Evolutionary conservation across 1,140 invertebrate genomes (phyloP), one percentile per base, ranked within the genome.

Genomic region (Lepidotrigona ventralis): DNA sequence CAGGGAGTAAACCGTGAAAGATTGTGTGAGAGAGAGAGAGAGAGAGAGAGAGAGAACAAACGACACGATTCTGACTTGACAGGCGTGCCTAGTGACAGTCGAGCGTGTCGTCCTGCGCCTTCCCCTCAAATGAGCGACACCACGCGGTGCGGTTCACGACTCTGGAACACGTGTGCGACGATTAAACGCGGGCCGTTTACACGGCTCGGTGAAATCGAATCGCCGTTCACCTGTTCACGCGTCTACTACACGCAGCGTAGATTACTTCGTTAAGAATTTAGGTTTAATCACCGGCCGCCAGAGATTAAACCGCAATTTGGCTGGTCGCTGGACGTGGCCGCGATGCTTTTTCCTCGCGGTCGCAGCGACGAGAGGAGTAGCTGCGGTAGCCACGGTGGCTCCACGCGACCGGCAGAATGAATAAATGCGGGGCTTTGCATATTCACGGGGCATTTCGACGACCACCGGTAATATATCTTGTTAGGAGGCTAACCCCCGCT

Each of bases 11-110:
- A 83, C 76, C 77, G 82, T 83, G 82, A 83, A 83, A 83, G 77
- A 72, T 69, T 76, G 79, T 76, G 33, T 3, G 33, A 39, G 33
- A 39, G 33, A 39, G 2, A 39, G 33, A 39, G 33, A 39, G 33
- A 39, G 33, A 39, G 33, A 39, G 33, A 33, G 33, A 33, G 72
- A 33, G 85, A 84, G 89, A 90, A 85, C 88, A 90, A 86, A 90
- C 85, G 89, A 90, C 86, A 89, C 84, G 87, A 83, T 79, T 66
- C 75, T 58, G 54, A 69, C 69, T 4, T 79, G 76, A 79, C 76
- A 79, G 76, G 51, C 73, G 77, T 66, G 82, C 71, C 76, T 56
- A 79, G 69, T 51, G 82, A 83, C 23, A 79, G 77, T 73, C 29
- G 58, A 79, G 39, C 82, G 56, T 79, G 77, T 79, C 82, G 69